Conservation (phyloP, 2,888 invertebrate species). For the Troglohyphantes excavatus region DNA sequence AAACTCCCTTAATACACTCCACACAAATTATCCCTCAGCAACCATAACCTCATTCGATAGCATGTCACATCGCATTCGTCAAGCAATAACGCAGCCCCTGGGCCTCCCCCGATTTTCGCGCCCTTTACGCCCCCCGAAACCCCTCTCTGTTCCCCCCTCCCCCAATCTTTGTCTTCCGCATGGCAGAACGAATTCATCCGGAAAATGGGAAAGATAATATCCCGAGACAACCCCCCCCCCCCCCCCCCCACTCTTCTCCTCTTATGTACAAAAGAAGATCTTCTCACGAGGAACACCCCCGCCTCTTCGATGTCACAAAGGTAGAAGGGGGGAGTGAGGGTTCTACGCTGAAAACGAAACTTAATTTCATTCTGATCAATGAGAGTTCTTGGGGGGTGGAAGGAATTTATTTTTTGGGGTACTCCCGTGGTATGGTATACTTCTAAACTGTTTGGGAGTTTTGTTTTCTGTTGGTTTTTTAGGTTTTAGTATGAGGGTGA, state of each 20-base stretch:
- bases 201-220: slow-evolving; percentile 74
- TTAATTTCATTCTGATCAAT: slow-evolving; percentile 74
- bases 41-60: slow-evolving; percentile 4
- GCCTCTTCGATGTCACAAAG: slow-evolving; percentile 11
- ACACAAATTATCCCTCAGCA: not conserved
- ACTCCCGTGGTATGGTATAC: not conserved
- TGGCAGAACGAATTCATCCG: slow-evolving; percentile 69
- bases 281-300: too few species aligned
- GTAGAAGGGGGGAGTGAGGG: slow-evolving; percentile 8
- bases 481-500: too few species aligned
- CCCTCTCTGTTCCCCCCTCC: not conserved
- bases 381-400: not conserved
- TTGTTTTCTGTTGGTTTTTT: too few species aligned
- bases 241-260: slow-evolving; percentile 7
- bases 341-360: slow-evolving; percentile 30
- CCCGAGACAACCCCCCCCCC: slow-evolving; percentile 56
- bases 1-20: not conserved
- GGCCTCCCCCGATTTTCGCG: slow-evolving; percentile 65
- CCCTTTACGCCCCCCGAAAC: slow-evolving; percentile 18
- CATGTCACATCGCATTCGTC: slow-evolving; percentile 54
- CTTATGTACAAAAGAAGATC: slow-evolving; percentile 30
- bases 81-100: slow-evolving; percentile 59
- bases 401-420: slow-evolving; percentile 50
- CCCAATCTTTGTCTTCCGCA: slow-evolving; percentile 8
- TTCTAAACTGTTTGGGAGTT: too few species aligned